A percentile compares a stretch with the other conserved stretches of the same genome.
phyloP scores from a whole-genome alignment of 2,888 invertebrate species.

The Ectemnius cavifrons region DNA sequence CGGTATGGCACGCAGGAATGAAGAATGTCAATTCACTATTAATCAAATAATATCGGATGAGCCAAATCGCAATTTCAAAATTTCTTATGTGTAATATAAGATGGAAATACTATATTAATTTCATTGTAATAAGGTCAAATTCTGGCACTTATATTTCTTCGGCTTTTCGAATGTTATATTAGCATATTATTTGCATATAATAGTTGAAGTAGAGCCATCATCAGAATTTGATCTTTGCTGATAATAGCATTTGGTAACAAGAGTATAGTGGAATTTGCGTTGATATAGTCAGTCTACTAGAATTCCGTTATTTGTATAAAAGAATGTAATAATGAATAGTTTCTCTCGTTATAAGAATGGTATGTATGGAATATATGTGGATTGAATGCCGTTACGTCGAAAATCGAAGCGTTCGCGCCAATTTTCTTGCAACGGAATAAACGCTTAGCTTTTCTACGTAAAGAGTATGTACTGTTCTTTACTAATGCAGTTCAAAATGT shows the following conservation, averaged over 20 bases:
- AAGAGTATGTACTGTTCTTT: constrained; percentile 41
- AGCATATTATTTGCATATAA: too few relatives aligned
- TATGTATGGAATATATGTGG: constrained; percentile 46
- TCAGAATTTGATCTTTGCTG: constrained; percentile 57
- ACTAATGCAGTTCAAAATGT: constrained; percentile 49
- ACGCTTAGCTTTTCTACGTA: constrained; percentile 40
- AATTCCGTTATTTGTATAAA: constrained; percentile 51
- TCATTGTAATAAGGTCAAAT: constrained; percentile 55
- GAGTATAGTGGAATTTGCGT: constrained; percentile 45
- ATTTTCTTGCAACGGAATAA: constrained; percentile 33
- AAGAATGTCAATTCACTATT: constrained; percentile 65
- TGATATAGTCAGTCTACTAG: constrained; percentile 44
- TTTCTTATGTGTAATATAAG: constrained; percentile 51
- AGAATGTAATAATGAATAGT: constrained; percentile 49
- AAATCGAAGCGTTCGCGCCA: constrained; percentile 33
- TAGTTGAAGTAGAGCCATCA: constrained; percentile 5
- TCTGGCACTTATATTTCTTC: constrained; percentile 35
- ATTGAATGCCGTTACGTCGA: constrained; percentile 37
- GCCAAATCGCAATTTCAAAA: constrained; percentile 62
- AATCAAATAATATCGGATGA: constrained; percentile 65
- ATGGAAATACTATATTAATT: constrained; percentile 41
- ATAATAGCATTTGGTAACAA: constrained; percentile 35
- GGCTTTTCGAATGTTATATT: too few relatives aligned
- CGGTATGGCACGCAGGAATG: constrained; percentile 22
- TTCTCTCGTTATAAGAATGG: constrained; percentile 41